Evolutionary conservation across 1,140 invertebrate species (phyloP).

Genomic region (Condylostylus longicornis): DNA sequence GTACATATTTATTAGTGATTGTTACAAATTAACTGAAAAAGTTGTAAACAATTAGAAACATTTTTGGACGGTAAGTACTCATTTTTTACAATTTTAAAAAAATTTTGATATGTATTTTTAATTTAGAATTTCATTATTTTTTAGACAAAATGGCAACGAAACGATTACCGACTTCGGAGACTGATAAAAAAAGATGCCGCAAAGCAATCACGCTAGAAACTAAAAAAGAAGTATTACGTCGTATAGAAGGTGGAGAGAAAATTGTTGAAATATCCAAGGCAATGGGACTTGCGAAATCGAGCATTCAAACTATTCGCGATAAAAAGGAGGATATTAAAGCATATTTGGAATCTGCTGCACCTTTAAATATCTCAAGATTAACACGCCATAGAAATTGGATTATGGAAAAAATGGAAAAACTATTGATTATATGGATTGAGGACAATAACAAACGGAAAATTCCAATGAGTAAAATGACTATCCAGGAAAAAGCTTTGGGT

Average conservation of each 20-base stretch:
- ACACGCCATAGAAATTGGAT: slow-evolving; percentile 1
- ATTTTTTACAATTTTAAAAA: too few species aligned
- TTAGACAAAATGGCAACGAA: too few species aligned
- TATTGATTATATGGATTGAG: slow-evolving; percentile 17
- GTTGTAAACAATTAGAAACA: too few species aligned
- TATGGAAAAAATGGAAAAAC: slow-evolving; percentile 10
- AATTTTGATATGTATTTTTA: too few species aligned
- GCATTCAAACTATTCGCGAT: slow-evolving; percentile 6
- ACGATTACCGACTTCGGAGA: too few species aligned
- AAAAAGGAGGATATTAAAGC: slow-evolving; percentile 5
- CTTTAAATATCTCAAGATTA: slow-evolving; percentile 4
- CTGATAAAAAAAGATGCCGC: too few species aligned
- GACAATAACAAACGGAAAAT: slow-evolving; percentile 15
- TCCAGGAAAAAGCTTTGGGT: slow-evolving; percentile 14
- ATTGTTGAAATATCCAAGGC: slow-evolving; percentile 8
- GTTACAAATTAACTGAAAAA: too few species aligned
- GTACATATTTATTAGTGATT: too few species aligned
- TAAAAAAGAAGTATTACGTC: slow-evolving; percentile 10
- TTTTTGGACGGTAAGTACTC: too few species aligned
- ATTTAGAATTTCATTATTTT: too few species aligned
- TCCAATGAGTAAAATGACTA: slow-evolving; percentile 13
- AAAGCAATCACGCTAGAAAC: slow-evolving; percentile 8
- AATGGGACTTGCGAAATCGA: slow-evolving; percentile 5
- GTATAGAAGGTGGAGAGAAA: slow-evolving; percentile 7
- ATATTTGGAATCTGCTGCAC: slow-evolving; percentile 3